A percentile compares a stretch with the other conserved stretches of the same genome.
phyloP scores from a whole-genome alignment of 1,140 invertebrate genomes.

The Drosophila asahinai region DNA sequence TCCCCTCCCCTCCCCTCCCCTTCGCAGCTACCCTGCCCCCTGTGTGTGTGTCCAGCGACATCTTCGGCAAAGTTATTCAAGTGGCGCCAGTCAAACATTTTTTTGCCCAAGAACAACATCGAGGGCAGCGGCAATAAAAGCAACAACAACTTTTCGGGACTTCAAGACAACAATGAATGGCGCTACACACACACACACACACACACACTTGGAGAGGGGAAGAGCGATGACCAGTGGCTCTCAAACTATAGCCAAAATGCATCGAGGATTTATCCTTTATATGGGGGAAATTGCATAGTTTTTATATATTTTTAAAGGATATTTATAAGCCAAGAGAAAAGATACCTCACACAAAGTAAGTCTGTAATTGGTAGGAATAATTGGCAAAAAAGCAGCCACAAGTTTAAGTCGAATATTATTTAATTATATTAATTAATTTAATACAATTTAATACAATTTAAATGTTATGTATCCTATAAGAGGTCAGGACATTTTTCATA shows the following conservation, averaged over 20 bases:
- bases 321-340: not conserved
- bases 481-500: no score
- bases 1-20: not conserved
- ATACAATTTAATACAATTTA: no score
- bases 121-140: conserved; percentile 28
- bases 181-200: conserved; percentile 29
- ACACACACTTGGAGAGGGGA: not conserved
- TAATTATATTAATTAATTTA: no score
- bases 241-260: conserved; percentile 31
- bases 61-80: conserved; percentile 78
- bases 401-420: no score
- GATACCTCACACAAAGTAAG: not conserved
- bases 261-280: not conserved
- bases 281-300: no score
- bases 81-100: conserved; percentile 82
- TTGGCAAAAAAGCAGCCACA: no score
- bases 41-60: conserved; percentile 37
- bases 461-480: no score
- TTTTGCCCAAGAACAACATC: conserved; percentile 51
- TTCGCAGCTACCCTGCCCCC: not conserved
- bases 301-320: not conserved
- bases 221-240: conserved; percentile 25
- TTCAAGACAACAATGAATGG: conserved; percentile 51
- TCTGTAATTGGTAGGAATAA: no score
- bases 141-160: conserved; percentile 38